Conservation (phyloP, 1,140 invertebrate genomes). For the Eupeodes corollae region DNA sequence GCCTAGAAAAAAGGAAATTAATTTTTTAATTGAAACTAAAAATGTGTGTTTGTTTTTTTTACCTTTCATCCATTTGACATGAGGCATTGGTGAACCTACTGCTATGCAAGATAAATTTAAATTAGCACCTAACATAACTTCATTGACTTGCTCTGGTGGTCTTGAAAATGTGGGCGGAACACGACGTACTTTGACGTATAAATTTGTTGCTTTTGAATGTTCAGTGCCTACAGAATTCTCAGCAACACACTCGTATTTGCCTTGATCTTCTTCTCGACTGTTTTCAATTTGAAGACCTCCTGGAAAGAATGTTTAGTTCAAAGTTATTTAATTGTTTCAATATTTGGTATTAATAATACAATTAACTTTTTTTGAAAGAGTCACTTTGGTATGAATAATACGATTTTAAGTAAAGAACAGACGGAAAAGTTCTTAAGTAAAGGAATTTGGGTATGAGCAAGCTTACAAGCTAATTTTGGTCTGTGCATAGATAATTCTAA, state of each 20-base stretch:
- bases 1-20: constrained; percentile 25
- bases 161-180: constrained; percentile 91
- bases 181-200: constrained; percentile 92
- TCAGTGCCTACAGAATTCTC: constrained; percentile 84
- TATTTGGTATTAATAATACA: too few relatives aligned
- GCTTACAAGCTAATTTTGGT: too few relatives aligned
- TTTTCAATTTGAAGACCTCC: constrained; percentile 85
- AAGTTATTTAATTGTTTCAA: too few relatives aligned
- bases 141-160: constrained; percentile 65
- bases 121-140: constrained; percentile 81
- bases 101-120: constrained; percentile 94
- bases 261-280: constrained; percentile 81
- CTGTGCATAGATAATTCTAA: too few relatives aligned
- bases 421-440: too few relatives aligned
- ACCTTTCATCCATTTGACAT: constrained; percentile 89
- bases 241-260: constrained; percentile 88
- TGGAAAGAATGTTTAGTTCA: constrained; percentile 39
- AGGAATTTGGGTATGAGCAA: too few relatives aligned
- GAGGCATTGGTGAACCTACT: constrained; percentile 93
- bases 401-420: too few relatives aligned
- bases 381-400: too few relatives aligned
- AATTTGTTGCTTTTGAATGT: constrained; percentile 77
- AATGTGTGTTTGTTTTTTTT: constrained; percentile 1
- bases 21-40: background rate
- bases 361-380: too few relatives aligned